Evolutionary conservation across 64 coral and sea anemone species (phyloP).

Genomic region (Montipora foliosa): DNA sequence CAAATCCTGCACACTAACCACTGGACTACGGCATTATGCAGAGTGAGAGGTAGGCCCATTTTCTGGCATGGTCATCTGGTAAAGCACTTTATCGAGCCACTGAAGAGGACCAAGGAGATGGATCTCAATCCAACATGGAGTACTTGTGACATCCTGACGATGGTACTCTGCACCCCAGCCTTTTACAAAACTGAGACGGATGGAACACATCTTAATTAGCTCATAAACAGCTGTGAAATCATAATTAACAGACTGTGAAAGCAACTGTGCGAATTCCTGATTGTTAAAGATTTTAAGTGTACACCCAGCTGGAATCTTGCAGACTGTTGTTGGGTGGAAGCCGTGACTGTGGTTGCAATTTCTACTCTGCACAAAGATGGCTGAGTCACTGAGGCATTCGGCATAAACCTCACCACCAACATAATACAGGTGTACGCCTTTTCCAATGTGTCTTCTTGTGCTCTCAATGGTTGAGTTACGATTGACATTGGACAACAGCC

Average conservation of each 20-base stretch:
- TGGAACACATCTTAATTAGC: slow-evolving; percentile 85
- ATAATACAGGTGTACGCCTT: slow-evolving; percentile 85
- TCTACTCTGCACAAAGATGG: slow-evolving; percentile 83
- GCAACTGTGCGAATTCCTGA: slow-evolving; percentile 79
- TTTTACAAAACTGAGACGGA: slow-evolving; percentile 81
- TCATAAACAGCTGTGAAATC: slow-evolving; percentile 86
- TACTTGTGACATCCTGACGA: slow-evolving; percentile 84
- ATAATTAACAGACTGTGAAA: slow-evolving; percentile 86
- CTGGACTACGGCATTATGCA: neutral
- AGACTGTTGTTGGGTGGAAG: slow-evolving; percentile 82
- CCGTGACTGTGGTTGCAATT: slow-evolving; percentile 86
- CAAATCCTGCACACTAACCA: too few species aligned
- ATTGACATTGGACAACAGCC: slow-evolving; percentile 68
- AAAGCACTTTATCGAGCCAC: slow-evolving; percentile 77
- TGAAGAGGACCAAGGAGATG: slow-evolving; percentile 75
- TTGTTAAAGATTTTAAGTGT: slow-evolving; percentile 84
- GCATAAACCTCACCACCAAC: slow-evolving; percentile 82
- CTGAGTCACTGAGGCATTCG: slow-evolving; percentile 82
- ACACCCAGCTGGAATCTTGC: slow-evolving; percentile 79
- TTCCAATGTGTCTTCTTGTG: slow-evolving; percentile 75
- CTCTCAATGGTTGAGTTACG: slow-evolving; percentile 81
- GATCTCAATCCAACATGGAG: slow-evolving; percentile 82
- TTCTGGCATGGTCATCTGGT: slow-evolving; percentile 66
- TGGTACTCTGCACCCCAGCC: slow-evolving; percentile 90
- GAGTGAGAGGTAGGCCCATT: slow-evolving; percentile 17